Evolutionary conservation across 2,888 invertebrate species (phyloP), one percentile per base, ranked within the genome.

Genomic region (Ormyrus nitidulus): DNA sequence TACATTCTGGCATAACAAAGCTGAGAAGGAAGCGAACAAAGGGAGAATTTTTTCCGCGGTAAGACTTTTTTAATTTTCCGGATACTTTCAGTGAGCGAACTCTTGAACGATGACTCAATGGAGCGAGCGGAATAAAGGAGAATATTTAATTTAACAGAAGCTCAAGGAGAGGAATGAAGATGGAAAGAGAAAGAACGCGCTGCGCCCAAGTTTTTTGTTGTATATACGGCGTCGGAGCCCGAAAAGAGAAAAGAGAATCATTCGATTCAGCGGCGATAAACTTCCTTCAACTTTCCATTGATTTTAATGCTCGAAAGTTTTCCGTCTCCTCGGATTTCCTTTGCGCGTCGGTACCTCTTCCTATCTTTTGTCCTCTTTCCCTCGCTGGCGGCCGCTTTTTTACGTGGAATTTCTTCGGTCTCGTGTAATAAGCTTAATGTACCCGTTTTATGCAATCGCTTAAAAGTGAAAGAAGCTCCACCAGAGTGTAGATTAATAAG

Each of bases 81-180:
- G 65, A 66, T 77, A 70, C 56, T 69, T 68, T 61, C 6, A 56
- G 53, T 6, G 8, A 13, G 59, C 19, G 13, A 53, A 58, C 51
- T 71, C 72, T 73, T 72, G 53, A 81, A 79, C 77, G 80, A 77
- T 80, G 77, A 75, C 82, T 83, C 81, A 83, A 82, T 82, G 79
- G 79, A 74, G 78, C 81, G 75, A 71, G 61, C 75, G 70, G 76
- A 69, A 68, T 54, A 74, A 74, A 74, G 64, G 56, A 48, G 81
- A 82, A 82, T 80, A 82, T 83, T 83, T 80, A 83, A 80, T 80
- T 81, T 72, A 76, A 77, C 59, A 75, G 79, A 78, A 80, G 80
- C 70, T 72, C 64, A 4, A 34, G 64, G 66, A 77, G 70, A 69
- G 19, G 9, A 13, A 4, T 6, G 46, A 8, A 13, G 6, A 11